A percentile compares a stretch with the other conserved stretches of the same genome.
Conservation (phyloP, 2,888 invertebrate genomes). For the Unio pictorum region DNA sequence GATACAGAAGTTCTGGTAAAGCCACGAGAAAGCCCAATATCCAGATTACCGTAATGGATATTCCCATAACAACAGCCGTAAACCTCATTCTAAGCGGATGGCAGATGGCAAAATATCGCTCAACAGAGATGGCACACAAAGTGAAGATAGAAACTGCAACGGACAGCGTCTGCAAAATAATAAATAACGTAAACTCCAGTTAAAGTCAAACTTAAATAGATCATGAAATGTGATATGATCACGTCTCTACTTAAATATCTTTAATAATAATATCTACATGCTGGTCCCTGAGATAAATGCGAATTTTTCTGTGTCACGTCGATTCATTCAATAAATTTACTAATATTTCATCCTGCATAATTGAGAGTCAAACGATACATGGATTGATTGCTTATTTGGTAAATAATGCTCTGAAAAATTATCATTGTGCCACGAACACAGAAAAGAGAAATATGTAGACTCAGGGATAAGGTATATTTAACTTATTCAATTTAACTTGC, state of each 20-base stretch:
- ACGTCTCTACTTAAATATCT: neutral
- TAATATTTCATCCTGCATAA: too few species aligned
- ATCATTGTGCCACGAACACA: too few species aligned
- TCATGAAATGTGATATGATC: neutral
- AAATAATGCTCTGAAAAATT: too few species aligned
- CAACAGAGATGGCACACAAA: slow-evolving; percentile 91
- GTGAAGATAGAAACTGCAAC: slow-evolving; percentile 93
- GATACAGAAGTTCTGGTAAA: slow-evolving; percentile 59
- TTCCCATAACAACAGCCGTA: slow-evolving; percentile 85
- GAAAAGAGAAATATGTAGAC: too few species aligned
- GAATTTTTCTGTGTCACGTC: neutral
- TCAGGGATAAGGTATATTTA: too few species aligned
- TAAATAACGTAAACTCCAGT: slow-evolving; percentile 7
- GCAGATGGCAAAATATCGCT: slow-evolving; percentile 96
- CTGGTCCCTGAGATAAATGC: too few species aligned
- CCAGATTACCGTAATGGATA: slow-evolving; percentile 88
- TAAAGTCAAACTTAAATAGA: slow-evolving; percentile 1
- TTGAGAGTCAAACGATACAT: too few species aligned
- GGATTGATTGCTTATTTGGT: too few species aligned
- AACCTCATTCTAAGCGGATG: slow-evolving; percentile 90
- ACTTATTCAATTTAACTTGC: too few species aligned
- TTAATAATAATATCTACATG: neutral
- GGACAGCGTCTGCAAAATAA: slow-evolving; percentile 84
- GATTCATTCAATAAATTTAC: neutral
- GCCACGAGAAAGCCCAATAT: slow-evolving; percentile 77